Base-by-base conservation (phyloP, 2,888 invertebrate species). In the Muscina levida region DNA sequence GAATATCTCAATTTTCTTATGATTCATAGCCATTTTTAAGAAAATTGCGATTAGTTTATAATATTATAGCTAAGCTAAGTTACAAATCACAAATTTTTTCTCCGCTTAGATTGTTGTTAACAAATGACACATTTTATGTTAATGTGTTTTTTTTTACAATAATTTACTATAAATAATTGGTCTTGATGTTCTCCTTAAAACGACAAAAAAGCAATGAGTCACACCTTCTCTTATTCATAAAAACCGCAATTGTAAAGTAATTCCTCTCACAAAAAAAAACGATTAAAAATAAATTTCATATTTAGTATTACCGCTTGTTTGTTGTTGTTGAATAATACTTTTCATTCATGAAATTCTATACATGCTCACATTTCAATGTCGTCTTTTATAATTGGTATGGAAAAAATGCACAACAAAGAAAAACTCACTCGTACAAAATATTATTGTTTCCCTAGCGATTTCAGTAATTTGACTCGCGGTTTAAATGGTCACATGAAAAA, bases 351-450 rank as follows among this genome's bases (percentile, higher is more conserved):
- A 42, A 62, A 42, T 62, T 62, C 42, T 62, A 62, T 42, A 62
- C 62, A 24, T 22, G 1, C 57, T 80, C 66, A 59, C 53, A 71
- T 71, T 74, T 73, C 77, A 80, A 74, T 80, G 73, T 67, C 57
- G 48, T 76, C 68, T 65, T 0, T 13, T 51, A 66, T 53, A 65
- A 75, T 59, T 44, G 1, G 8, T 5, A n/a, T n/a, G n/a, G n/a
- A 31, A 31, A 31, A 31, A 31, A 31, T 48, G n/a, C 15, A 48
- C 11, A 37, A 59, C 17, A 22, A n/a, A 59, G 2, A 17, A 2
- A 42, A 17, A 62, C 39, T 11, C 19, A 39, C 5, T 0, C 39
- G 19, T 31, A 19, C 59, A 19, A 42, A 62, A n/a, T n/a, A n/a
- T n/a, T n/a, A n/a, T n/a, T n/a, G n/a, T n/a, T 39, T 15, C 13